phyloP scores from a whole-genome alignment of 2,113 vertebrate genomes.

The Pionites leucogaster region DNA sequence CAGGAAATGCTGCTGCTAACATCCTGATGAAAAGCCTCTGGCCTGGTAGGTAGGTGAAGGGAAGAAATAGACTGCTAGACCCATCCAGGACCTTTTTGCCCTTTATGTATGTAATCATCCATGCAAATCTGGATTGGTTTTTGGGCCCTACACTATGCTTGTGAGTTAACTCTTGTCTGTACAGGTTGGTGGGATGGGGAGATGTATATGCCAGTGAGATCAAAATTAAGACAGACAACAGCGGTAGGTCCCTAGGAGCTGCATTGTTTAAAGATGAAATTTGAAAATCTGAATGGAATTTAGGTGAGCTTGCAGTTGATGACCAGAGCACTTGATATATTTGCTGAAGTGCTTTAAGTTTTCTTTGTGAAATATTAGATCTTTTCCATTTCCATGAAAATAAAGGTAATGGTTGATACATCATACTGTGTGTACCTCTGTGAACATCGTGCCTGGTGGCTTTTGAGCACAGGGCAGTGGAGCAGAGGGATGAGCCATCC shows the following conservation, averaged over 20 bases:
- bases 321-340: not conserved
- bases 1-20: not conserved
- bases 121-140: not conserved
- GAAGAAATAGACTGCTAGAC: not conserved
- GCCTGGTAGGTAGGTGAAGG: not conserved
- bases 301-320: not conserved
- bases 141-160: not conserved
- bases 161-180: not conserved
- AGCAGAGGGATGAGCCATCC: not conserved
- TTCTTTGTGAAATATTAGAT: not conserved
- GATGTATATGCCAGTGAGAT: not conserved
- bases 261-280: not conserved
- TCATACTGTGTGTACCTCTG: fast-evolving
- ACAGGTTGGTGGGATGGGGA: not conserved
- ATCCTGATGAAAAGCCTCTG: not conserved
- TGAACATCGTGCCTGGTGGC: fast-evolving
- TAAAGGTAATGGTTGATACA: fast-evolving
- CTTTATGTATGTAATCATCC: fast-evolving
- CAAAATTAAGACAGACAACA: not conserved
- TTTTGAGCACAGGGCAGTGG: not conserved
- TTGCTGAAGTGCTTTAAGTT: not conserved
- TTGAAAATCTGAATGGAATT: not conserved
- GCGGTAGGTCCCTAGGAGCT: not conserved
- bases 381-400: not conserved
- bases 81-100: not conserved